Conservation (phyloP, 2,888 invertebrate species). For the Hecatera dysodea region DNA sequence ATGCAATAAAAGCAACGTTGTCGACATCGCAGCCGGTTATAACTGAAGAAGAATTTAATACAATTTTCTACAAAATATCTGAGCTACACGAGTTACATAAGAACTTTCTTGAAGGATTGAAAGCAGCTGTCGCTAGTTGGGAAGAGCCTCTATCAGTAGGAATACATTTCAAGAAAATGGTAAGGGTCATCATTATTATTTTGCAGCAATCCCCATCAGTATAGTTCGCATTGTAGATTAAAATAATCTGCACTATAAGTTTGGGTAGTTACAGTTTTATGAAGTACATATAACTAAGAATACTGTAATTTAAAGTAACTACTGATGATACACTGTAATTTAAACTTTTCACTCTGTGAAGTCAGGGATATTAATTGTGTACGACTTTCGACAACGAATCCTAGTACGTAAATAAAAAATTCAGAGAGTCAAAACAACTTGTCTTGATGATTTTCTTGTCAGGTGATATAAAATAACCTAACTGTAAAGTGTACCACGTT, state of each 20-base stretch:
- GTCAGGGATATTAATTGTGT: no score
- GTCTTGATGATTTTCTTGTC: no score
- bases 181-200: conserved; percentile 74
- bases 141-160: conserved; percentile 95
- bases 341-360: no score
- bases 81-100: conserved; percentile 96
- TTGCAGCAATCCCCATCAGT: not conserved
- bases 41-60: conserved; percentile 96
- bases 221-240: not conserved
- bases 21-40: conserved; percentile 97
- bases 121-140: conserved; percentile 93
- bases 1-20: conserved; percentile 96
- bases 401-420: no score
- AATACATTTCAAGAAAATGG: conserved; percentile 96
- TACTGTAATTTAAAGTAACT: no score
- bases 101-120: conserved; percentile 95
- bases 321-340: no score
- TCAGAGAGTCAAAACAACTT: no score
- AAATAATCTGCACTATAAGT: not conserved
- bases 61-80: conserved; percentile 98
- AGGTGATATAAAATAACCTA: no score
- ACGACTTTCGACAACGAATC: no score
- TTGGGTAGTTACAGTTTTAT: no score
- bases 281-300: no score
- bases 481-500: not conserved